Base-by-base conservation (phyloP, 2,797 vertebrate species). In the Myiotriccus ornatus region DNA sequence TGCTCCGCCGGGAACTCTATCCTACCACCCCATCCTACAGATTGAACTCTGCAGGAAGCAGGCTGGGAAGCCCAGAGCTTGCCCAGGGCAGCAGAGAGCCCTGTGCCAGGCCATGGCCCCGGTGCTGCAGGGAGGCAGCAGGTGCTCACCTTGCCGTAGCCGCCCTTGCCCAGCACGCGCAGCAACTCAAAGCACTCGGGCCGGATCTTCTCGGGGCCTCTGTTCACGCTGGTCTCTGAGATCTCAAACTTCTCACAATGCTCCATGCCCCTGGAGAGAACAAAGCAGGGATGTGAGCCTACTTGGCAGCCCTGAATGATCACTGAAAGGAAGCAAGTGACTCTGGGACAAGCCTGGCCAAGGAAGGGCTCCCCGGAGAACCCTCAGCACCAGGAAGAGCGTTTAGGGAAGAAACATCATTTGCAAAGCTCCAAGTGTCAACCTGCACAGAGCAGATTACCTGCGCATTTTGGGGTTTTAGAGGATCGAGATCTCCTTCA, bases 181-280 rank as follows among this genome's bases (percentile, higher is more conserved):
- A 99, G 98, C 86, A 99, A 95, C 97, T 99, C 99, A 97, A 99
- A 99, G 97, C 99, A 99, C 96, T 99, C 99, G 6, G 99, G 99
- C 70, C 98, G 98, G 96, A 99, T 99, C 97, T 99, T 99, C 98
- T 99, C 99, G 53, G 98, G 98, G 97, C 99, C 99, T 98, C 98
- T 98, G 98, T 99, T 99, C 93, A 99, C 99, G 71, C 98, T 99
- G 97, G 99, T 98, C 98, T 99, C 99, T 69, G 99, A 99, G 96
- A 99, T 99, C 98, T 99, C 99, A 98, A 99, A 99, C 96, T 99
- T 99, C 91, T 99, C 99, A 98, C 99, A 99, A 98, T 99, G 99
- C 13, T 99, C 99, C 99, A 99, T 99, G 96, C 99, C 99, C 84
- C 99, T 99, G 97, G 88, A 96, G 96, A 94, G 96, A 95, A 96